A percentile compares a stretch with the other conserved stretches of the same genome.
These are phyloP conservation scores for Fragum fragum DNA, from an alignment of 2,888 invertebrate species.

Conservation along the genomic window DNA sequence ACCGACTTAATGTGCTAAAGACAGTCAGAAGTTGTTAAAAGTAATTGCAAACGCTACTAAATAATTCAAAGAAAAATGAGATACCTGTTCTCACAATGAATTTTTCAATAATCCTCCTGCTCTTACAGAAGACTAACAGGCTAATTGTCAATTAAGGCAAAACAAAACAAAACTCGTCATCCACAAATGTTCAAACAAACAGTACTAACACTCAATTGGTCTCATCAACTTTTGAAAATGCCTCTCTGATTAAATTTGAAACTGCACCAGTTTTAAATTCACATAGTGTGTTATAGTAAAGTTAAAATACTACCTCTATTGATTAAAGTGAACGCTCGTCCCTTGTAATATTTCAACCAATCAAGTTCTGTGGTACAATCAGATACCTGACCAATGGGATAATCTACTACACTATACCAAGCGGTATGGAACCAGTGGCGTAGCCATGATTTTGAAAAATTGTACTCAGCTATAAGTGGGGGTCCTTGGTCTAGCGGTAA, in stretches of 20 bases:
- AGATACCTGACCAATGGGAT: constrained; percentile 5
- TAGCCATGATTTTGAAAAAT: no score
- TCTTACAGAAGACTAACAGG: neutral
- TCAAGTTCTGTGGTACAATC: neutral
- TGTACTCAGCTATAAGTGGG: no score
- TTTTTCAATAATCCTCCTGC: constrained; percentile 17
- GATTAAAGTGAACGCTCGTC: constrained; percentile 8
- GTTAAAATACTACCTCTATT: constrained; percentile 29
- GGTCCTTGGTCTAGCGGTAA: no score
- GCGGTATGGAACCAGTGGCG: no score
- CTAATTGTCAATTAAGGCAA: neutral
- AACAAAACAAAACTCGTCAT: neutral
- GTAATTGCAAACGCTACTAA: constrained; percentile 26
- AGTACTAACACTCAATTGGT: neutral
- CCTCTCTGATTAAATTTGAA: constrained; percentile 3
- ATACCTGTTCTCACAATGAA: constrained; percentile 15
- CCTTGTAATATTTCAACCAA: constrained; percentile 18
- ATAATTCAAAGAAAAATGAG: constrained; percentile 25
- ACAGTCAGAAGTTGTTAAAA: neutral
- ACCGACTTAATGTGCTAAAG: no score
- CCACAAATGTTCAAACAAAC: neutral
- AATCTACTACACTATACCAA: neutral
- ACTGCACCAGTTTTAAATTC: constrained; percentile 2
- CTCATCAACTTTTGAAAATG: neutral
- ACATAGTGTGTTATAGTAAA: neutral